Evolutionary conservation across 2,888 invertebrate genomes (phyloP), one percentile per base, ranked within the genome.

Genomic region (Noctua janthina): DNA sequence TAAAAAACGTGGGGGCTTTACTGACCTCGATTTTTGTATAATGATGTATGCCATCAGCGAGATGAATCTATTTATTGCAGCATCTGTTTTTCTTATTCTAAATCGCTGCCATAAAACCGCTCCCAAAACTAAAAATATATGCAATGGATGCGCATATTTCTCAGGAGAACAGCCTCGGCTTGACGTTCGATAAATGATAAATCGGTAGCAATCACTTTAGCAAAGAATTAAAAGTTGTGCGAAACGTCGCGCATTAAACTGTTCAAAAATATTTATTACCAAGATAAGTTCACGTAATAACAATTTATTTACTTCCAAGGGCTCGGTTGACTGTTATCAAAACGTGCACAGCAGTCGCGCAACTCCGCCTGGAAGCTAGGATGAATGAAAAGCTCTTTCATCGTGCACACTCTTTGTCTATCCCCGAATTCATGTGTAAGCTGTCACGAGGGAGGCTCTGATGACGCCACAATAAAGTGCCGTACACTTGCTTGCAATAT

Each of bases 381-480:
- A 91, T 91, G 93, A 92, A 93, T 94, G 93, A 93, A 94, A 94
- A 90, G 93, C 92, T 93, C 94, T 95, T 94, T 94, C 94, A 94
- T 92, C 91, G 92, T 90, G 90, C 92, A 89, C 90, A 92, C 92
- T 93, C 95, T 94, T 94, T 94, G 94, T 94, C 93, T 94, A 93
- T 92, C 92, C 93, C 94, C 94, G 93, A 94, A 94, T 94, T 94
- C 94, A 94, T 93, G 93, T 93, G 93, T 92, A 93, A 92, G 93
- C 93, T 93, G 93, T 92, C 93, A 92, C 90, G 92, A 91, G 93
- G 92, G 92, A 92, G 89, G 90, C 90, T 87, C 85, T 91, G 93
- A 91, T 92, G 94, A 91, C 90, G 93, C 91, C 91, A 93, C 94
- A 94, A 93, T 93, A 92, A 93, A 93, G 93, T 93, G 92, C 90